A percentile compares a stretch with the other conserved stretches of the same genome.
phyloP scores from a whole-genome alignment of 1,140 invertebrate genomes.

The Brachionus angularis region DNA sequence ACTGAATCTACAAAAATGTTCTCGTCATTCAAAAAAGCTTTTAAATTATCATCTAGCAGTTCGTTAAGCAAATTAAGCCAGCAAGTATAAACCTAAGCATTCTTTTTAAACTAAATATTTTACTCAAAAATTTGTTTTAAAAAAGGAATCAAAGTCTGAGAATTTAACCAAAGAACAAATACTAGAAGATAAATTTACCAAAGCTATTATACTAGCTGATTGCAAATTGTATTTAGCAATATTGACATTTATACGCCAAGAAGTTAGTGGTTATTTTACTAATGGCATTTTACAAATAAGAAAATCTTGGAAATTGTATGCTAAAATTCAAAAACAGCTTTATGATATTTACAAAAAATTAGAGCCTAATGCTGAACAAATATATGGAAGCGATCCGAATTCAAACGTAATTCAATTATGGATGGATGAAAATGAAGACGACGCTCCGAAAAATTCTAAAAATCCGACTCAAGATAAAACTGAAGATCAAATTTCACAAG shows the following conservation, averaged over 20 bases:
- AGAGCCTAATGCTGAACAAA: conserved; percentile 25
- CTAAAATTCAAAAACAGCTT: conserved; percentile 66
- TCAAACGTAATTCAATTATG: conserved; percentile 51
- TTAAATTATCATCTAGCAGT: conserved; percentile 17
- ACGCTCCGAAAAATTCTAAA: conserved; percentile 5
- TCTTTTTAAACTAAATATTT: conserved; percentile 50
- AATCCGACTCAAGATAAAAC: neutral
- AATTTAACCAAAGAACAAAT: conserved; percentile 47
- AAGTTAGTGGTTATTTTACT: conserved; percentile 67
- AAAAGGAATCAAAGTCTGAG: neutral
- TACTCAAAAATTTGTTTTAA: conserved; percentile 44
- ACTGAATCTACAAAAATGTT: conserved; percentile 45
- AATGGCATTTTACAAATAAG: conserved; percentile 67
- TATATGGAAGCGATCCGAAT: conserved; percentile 48
- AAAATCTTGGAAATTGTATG: conserved; percentile 71
- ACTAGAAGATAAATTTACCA: conserved; percentile 61
- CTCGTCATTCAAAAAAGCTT: conserved; percentile 28
- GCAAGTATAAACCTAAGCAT: no score
- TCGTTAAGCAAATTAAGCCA: neutral
- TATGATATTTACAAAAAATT: conserved; percentile 59
- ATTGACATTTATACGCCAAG: conserved; percentile 66
- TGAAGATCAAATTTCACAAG: neutral
- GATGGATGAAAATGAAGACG: conserved; percentile 32
- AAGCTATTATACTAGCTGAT: conserved; percentile 68
- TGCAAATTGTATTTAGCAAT: conserved; percentile 66